Evolutionary conservation across 2,113 vertebrate genomes (phyloP), one percentile per base, ranked within the genome.

Genomic region (Sphaerodactylus townsendi): DNA sequence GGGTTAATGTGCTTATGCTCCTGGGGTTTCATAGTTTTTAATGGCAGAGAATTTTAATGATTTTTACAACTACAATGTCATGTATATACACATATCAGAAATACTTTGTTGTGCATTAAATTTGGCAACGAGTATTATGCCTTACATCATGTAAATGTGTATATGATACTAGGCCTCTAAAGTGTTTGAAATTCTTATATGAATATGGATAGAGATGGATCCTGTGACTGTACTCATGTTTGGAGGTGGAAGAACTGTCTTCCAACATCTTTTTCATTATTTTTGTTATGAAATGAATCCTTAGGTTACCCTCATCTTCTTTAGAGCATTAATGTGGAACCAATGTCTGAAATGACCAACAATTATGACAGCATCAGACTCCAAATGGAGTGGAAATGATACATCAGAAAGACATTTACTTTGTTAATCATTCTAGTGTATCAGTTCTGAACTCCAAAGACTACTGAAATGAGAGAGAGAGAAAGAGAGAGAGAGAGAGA

Each of bases 311-410:
- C 15, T 74, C 35, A 59, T 15, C 10, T 23, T 41, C 76, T 73
- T 59, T 66, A 19, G 44, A 56, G 37, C 85, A 78, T 37, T 14
- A 59, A 64, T 35, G 56, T 10, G 19, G 23, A 74, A 79, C 30
- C 46, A 73, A 44, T 44, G 69, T 23, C 30, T 10, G 46, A 33
- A 74, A 79, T 66, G 85, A 28, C 81, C 69, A 83, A 78, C 25
- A 50, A 68, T 39, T 72, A 79, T 64, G 44, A 68, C 35, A 73
- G 44, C 14, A 46, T 35, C 75, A 53, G 44, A 53, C 56, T 82
- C 25, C 44, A 71, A 53, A 78, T 78, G 68, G 35, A 35, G 33
- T 82, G 74, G 44, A 82, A 82, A 86, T 50, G 28, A 82, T 41
- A 14, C 7, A 65, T 33, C 56, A 71, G 37, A 69, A 77, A 10